These are phyloP conservation scores for Eulemur rubriventer DNA, from an alignment of 2,797 vertebrate species.

Conservation along the genomic window DNA sequence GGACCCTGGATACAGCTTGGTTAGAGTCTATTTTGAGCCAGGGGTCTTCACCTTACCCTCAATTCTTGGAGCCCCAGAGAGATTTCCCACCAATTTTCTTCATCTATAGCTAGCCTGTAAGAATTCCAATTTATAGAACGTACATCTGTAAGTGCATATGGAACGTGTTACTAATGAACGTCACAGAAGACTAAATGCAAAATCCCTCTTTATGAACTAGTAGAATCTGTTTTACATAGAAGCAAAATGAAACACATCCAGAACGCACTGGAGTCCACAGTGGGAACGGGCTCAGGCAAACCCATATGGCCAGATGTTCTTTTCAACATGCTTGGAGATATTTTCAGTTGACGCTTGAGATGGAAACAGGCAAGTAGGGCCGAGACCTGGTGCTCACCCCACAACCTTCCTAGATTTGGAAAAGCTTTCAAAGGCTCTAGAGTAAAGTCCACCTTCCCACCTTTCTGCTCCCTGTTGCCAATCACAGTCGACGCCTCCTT, in stretches of 20 bases:
- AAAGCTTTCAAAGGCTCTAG: neutral
- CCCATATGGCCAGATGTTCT: neutral
- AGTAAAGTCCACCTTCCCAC: neutral
- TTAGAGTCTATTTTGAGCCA: neutral
- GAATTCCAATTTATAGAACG: neutral
- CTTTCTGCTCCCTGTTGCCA: neutral
- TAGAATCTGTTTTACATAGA: slow-evolving; percentile 36
- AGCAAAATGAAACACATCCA: slow-evolving; percentile 38
- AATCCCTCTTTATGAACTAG: slow-evolving; percentile 31
- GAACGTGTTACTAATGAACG: slow-evolving; percentile 49
- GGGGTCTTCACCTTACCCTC: neutral
- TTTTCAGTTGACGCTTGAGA: neutral
- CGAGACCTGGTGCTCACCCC: neutral
- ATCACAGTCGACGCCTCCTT: neutral
- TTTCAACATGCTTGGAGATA: neutral
- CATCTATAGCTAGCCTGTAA: neutral
- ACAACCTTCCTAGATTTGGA: neutral
- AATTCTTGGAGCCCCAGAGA: neutral
- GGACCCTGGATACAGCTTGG: neutral
- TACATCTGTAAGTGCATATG: slow-evolving; percentile 44
- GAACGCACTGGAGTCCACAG: neutral
- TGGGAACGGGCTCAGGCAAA: neutral
- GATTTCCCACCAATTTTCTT: neutral
- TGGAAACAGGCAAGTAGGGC: neutral
- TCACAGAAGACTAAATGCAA: slow-evolving; percentile 44